Evolutionary conservation across 2,113 vertebrate species (phyloP).

Genomic region (Nestor notabilis): DNA sequence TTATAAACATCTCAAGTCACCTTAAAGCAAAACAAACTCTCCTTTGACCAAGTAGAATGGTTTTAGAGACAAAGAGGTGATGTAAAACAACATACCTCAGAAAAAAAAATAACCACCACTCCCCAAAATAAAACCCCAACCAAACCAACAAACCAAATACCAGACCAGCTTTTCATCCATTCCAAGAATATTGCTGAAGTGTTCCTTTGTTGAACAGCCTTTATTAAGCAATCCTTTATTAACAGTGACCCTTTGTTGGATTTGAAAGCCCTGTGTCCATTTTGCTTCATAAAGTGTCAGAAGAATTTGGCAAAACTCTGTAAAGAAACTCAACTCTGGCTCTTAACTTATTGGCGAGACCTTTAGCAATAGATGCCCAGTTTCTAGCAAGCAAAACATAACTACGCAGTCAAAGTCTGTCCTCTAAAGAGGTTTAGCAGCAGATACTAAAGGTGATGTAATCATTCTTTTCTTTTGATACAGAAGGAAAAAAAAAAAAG

Average conservation of each 20-base stretch:
- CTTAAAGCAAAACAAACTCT: not conserved
- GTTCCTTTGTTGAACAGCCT: not conserved
- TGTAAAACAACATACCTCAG: not conserved
- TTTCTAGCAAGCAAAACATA: not conserved
- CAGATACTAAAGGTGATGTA: not conserved
- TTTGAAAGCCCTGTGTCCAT: not conserved
- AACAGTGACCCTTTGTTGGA: not conserved
- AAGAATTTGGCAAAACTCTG: not conserved
- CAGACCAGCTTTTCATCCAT: not conserved
- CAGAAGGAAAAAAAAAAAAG: not conserved
- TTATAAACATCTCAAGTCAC: not conserved
- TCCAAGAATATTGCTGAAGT: not conserved
- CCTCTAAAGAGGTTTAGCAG: not conserved
- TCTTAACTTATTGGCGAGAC: rapidly evolving
- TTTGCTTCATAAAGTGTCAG: not conserved
- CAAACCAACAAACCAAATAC: not conserved
- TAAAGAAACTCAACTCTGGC: not conserved
- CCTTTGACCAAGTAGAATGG: not conserved
- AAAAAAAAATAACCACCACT: not conserved
- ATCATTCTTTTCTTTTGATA: not conserved
- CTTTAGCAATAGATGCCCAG: not conserved
- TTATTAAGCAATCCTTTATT: not conserved
- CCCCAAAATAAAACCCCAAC: too few species aligned
- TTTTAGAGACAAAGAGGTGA: not conserved
- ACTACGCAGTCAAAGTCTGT: not conserved